Conservation (phyloP, 2,797 vertebrate species). For the Epinephelus awoara region DNA sequence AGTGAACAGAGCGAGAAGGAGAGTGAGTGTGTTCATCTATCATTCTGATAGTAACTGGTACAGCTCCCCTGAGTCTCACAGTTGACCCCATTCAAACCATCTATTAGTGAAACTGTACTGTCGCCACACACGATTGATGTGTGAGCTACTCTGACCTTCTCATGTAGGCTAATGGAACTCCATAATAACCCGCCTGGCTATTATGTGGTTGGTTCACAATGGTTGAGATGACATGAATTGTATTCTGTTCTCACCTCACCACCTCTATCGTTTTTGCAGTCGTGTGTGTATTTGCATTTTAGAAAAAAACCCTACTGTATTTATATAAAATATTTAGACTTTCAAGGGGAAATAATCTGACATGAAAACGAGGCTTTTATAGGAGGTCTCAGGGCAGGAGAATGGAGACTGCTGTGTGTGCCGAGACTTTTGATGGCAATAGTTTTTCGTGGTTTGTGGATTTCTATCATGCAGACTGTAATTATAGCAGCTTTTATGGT, state of each 20-base stretch:
- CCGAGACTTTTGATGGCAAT: not conserved
- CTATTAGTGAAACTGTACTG: constrained; percentile 41
- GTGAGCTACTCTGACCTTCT: constrained; percentile 27
- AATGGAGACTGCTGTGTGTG: not conserved
- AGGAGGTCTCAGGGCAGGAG: not conserved
- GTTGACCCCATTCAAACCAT: constrained; percentile 59
- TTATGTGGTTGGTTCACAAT: not conserved
- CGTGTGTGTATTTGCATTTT: not conserved
- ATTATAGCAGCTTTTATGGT: not conserved
- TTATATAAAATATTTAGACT: not conserved
- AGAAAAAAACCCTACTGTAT: too few species aligned
- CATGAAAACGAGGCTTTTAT: not conserved
- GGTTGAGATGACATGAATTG: not conserved
- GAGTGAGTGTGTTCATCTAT: constrained; percentile 53
- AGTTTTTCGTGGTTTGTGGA: not conserved
- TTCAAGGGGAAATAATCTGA: not conserved
- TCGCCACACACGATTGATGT: constrained; percentile 24
- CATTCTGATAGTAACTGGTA: constrained; percentile 50
- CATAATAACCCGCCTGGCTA: not conserved
- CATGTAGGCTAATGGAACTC: constrained; percentile 27
- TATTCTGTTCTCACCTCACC: not conserved
- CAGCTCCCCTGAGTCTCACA: constrained; percentile 45
- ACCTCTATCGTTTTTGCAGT: not conserved
- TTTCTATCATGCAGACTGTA: not conserved
- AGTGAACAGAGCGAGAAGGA: constrained; percentile 17